Evolutionary conservation across 2,797 vertebrate species (phyloP).

Genomic region (Enteromius viviparus): DNA sequence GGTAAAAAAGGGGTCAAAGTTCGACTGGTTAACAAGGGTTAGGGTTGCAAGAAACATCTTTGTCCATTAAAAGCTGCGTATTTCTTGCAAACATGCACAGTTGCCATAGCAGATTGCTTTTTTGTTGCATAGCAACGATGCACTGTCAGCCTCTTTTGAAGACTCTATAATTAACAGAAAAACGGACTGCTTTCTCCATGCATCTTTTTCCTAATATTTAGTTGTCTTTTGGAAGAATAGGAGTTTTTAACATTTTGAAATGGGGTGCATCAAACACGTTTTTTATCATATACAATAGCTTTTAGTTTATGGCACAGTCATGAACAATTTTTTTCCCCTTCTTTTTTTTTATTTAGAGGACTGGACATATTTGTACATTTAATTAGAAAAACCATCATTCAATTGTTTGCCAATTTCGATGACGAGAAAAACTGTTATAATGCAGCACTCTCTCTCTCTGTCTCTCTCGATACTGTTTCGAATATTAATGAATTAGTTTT

Average conservation of each 20-base stretch:
- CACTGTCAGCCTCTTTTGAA: neutral
- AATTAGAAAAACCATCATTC: neutral
- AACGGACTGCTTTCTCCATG: neutral
- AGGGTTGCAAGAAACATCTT: neutral
- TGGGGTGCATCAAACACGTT: too few species aligned
- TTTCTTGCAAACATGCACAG: neutral
- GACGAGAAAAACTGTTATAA: neutral
- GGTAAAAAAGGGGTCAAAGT: neutral
- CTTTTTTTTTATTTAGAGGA: neutral
- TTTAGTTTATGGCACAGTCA: neutral
- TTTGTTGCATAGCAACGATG: slow-evolving; percentile 19
- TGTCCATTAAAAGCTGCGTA: too few species aligned
- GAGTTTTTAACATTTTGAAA: neutral
- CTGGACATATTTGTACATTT: neutral
- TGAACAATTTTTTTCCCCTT: neutral
- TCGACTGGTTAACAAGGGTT: neutral
- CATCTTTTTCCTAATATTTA: neutral
- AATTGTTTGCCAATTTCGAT: neutral
- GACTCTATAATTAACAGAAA: neutral
- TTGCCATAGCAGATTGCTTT: neutral
- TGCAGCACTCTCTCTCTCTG: neutral
- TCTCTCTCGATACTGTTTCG: neutral
- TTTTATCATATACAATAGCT: neutral
- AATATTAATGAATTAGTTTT: neutral
- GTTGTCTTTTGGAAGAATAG: too few species aligned